Evolutionary conservation across 2,113 vertebrate genomes (phyloP), one percentile per base, ranked within the genome.

Genomic region (Lepisosteus oculatus): DNA sequence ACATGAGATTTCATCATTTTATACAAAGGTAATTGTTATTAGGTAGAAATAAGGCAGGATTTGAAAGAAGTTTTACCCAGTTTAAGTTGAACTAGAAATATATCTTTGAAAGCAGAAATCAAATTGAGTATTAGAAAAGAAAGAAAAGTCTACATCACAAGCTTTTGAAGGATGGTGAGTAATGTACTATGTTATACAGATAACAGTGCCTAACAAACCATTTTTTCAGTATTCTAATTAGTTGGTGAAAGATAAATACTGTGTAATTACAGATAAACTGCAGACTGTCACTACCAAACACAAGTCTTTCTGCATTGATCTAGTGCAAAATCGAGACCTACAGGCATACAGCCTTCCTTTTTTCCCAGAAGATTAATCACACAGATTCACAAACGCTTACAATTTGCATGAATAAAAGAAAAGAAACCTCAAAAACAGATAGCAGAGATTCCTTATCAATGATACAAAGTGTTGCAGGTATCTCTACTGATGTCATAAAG

Each of bases 381-480:
- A 78, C 73, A 45, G 83, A 87, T 84, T 84, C 84, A 81, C 89
- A 90, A 90, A 90, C 89, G 90, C 84, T 85, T 79, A 84, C 80
- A 83, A 88, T 89, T 87, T 86, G 82, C 76, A 79, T 83, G 78
- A 78, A 70, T 75, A 77, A 75, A 76, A 79, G 74, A 80, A 65
- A 42, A 62, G 74, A 64, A 55, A 45, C 64, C 67, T 74, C 11
- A 72, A 71, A 77, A 72, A 61, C 44, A 70, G 73, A 75, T 45
- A 64, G 76, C 72, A 61, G 73, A 68, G 76, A 71, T 59, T 61
- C 83, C 87, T 90, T 90, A 87, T 89, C 87, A 81, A 85, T 72
- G 85, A 84, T 89, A 86, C 87, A 90, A 89, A 92, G 89, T 84
- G 79, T 87, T 89, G 85, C 85, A 81, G 84, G 85, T 86, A 89